phyloP scores from a whole-genome alignment of 2,113 vertebrate species.

The Tragelaphus buxtoni region DNA sequence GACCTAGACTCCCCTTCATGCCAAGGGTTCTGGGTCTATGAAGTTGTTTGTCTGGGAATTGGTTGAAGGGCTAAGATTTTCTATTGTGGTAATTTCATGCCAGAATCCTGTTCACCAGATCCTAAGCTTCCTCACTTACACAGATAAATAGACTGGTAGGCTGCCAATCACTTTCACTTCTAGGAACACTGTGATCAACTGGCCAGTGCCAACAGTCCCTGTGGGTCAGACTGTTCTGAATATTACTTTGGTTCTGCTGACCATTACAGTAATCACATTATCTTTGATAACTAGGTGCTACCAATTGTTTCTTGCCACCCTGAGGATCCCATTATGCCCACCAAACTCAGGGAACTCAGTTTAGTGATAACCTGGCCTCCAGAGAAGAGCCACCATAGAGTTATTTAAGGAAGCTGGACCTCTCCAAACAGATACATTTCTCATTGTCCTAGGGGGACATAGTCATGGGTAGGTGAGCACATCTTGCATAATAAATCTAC shows the following conservation, averaged over 20 bases:
- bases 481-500: not conserved
- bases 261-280: not conserved
- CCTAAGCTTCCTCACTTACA: not conserved
- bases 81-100: not conserved
- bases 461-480: not conserved
- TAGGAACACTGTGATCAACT: not conserved
- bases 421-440: not conserved
- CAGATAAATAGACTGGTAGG: not conserved
- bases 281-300: not conserved
- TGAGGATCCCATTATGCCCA: not conserved
- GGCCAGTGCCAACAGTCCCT: not conserved
- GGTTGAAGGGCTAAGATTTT: not conserved
- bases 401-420: not conserved
- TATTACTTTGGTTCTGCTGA: not conserved
- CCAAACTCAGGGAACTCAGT: not conserved
- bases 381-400: not conserved
- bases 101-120: not conserved
- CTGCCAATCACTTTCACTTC: not conserved
- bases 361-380: not conserved
- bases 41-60: not conserved
- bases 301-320: not conserved
- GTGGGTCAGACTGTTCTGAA: not conserved
- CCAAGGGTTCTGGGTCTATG: not conserved
- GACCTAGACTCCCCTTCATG: not conserved
- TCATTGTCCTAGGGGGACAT: not conserved